Percentiles rank a stretch among this genome's conserved stretches.
Conservation (phyloP, 2,888 invertebrate genomes). For the Epinotia bilunana region DNA sequence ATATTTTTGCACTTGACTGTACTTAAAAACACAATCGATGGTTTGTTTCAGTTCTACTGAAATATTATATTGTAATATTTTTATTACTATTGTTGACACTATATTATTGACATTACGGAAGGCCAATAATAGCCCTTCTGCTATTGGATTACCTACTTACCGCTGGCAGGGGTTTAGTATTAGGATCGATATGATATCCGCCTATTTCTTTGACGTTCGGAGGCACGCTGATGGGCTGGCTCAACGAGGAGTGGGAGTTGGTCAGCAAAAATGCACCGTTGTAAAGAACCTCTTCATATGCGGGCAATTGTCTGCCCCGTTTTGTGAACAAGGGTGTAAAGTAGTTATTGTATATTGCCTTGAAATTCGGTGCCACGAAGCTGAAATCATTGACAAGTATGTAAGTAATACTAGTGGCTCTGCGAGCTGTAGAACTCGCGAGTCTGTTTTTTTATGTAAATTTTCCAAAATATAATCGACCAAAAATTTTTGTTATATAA, state of each 20-base stretch:
- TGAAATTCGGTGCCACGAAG: not conserved
- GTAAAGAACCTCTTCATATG: constrained; percentile 43
- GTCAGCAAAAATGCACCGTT: constrained; percentile 50
- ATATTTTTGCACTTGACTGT: too few relatives aligned
- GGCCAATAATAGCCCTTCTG: too few relatives aligned
- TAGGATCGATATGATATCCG: constrained; percentile 54
- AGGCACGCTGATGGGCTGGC: constrained; percentile 39
- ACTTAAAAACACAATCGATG: too few relatives aligned
- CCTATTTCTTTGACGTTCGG: constrained; percentile 47
- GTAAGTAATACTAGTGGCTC: too few relatives aligned
- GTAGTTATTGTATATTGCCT: constrained; percentile 43
- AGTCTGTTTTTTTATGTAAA: too few relatives aligned
- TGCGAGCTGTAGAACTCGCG: too few relatives aligned
- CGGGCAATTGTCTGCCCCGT: constrained; percentile 22
- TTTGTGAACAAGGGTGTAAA: constrained; percentile 40
- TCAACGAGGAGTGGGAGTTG: constrained; percentile 43
- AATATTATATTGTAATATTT: too few relatives aligned
- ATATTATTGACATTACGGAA: too few relatives aligned
- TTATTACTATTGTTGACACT: too few relatives aligned
- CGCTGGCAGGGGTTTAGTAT: constrained; percentile 53
- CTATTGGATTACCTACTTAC: constrained; percentile 45
- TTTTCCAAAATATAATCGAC: too few relatives aligned
- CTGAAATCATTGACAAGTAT: not conserved
- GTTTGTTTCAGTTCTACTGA: too few relatives aligned
- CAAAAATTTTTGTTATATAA: too few relatives aligned